Base-by-base conservation (phyloP, 2,113 vertebrate species). In the Tursiops truncatus region DNA sequence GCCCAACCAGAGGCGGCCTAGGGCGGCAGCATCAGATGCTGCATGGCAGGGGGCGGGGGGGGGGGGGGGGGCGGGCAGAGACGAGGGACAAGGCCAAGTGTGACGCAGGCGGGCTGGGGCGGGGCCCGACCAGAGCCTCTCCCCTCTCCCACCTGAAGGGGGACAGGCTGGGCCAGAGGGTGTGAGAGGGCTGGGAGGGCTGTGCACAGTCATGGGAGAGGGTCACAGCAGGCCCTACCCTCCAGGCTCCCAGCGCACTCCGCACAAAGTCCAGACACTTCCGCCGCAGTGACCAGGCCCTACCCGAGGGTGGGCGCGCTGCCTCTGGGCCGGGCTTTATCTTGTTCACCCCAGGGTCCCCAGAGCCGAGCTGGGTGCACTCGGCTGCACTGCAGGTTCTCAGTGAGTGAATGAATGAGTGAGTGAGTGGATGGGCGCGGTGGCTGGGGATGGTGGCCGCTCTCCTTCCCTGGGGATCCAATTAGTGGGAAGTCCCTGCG, bases 381-480 rank as follows among this genome's bases (percentile, higher is more conserved):
- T 47, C 10, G 0, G 14, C 11, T 23, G 20, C 77, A 8, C 2
- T 13, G 44, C 5, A 70, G 53, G 11, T 20, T 63, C 92, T 56
- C 28, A 58, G 56, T 53, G 53, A 53, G 15, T 53, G 53, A 53
- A 17, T 53, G 53, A 53, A 18, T 17, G 53, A 53, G 13, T 4
- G 50, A 50, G 9, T 14, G 50, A 47, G 26, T 53, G 33, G 18
- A 20, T 25, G 70, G 26, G 33, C 44, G 81, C 36, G 33, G 5
- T 60, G 87, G 56, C 38, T 92, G 70, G 28, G 38, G 21, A 14
- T 13, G 44, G 15, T 23, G 47, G 68, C 74, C 79, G n/a, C 15
- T 84, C 50, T 44, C 20, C 83, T 89, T 96, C 88, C 83, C 83
- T 11, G 26, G 85, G 92, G 95, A 95, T 31, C 89, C 91, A 87